Evolutionary conservation across 2,797 vertebrate genomes (phyloP).

Genomic region (Cheirogaleus major): DNA sequence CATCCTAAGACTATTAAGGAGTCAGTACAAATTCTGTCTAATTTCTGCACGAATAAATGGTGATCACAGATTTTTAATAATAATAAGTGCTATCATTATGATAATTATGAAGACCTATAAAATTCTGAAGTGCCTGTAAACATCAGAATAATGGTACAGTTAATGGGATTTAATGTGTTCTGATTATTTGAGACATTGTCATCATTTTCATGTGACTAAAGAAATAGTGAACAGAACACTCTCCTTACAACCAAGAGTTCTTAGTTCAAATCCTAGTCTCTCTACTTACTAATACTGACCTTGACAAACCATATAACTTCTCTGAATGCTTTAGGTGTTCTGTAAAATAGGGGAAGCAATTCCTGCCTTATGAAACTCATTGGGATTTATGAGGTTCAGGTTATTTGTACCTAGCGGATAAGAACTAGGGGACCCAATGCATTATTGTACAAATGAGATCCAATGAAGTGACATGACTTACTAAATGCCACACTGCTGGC

Average conservation of each 20-base stretch:
- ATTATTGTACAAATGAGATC: not conserved
- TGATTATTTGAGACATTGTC: conserved; percentile 48
- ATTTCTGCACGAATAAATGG: conserved; percentile 23
- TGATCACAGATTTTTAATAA: conserved; percentile 51
- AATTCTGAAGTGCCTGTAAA: conserved; percentile 57
- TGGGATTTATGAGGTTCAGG: not conserved
- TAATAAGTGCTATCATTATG: conserved; percentile 27
- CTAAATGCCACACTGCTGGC: not conserved
- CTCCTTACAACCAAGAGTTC: not conserved
- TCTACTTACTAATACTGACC: not conserved
- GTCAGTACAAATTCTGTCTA: conserved; percentile 13
- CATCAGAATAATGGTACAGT: conserved; percentile 1
- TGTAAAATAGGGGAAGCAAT: not conserved
- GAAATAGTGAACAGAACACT: not conserved
- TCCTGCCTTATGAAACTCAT: not conserved
- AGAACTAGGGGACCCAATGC: not conserved
- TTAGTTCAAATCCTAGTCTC: not conserved
- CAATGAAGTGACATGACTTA: not conserved
- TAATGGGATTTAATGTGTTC: conserved; percentile 38
- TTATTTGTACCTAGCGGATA: not conserved
- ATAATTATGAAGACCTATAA: conserved; percentile 46
- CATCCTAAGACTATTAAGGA: conserved; percentile 43
- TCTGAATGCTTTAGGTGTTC: not conserved
- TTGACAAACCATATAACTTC: not conserved
- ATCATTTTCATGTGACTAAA: conserved; percentile 26